These are phyloP conservation scores for Enteromius radiatus DNA, from an alignment of 2,797 vertebrate genomes.

Conservation along the genomic window DNA sequence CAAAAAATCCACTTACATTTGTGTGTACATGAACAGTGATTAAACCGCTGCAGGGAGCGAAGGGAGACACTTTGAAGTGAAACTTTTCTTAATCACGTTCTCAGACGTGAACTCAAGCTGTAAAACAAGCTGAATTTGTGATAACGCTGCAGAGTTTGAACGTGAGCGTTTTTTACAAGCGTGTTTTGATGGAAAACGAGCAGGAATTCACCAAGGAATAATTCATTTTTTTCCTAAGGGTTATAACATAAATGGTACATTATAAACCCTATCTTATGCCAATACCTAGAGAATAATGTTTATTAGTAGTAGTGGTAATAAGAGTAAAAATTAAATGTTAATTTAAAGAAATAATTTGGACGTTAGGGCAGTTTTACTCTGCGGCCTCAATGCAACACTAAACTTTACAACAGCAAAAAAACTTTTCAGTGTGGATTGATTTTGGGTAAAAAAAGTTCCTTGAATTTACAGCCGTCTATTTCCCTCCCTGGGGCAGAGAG, in stretches of 20 bases:
- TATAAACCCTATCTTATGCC: background rate
- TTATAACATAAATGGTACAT: background rate
- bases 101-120: background rate
- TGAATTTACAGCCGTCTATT: background rate
- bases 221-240: background rate
- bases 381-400: background rate
- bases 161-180: background rate
- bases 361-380: background rate
- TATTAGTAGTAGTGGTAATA: too few species aligned
- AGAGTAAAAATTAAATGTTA: too few species aligned
- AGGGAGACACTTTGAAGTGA: conserved; percentile 34
- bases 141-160: background rate
- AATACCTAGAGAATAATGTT: background rate
- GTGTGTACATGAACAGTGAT: conserved; percentile 24
- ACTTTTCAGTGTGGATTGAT: background rate
- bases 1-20: conserved; percentile 8
- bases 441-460: background rate
- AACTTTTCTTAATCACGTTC: conserved; percentile 29
- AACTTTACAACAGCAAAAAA: background rate
- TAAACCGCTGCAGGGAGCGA: background rate
- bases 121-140: conserved; percentile 3
- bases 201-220: background rate
- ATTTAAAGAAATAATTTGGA: background rate
- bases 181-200: background rate
- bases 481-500: conserved; percentile 9